A percentile compares a stretch with the other conserved stretches of the same genome.
Conservation (phyloP, 2,797 vertebrate genomes). For the Aythya fuligula region DNA sequence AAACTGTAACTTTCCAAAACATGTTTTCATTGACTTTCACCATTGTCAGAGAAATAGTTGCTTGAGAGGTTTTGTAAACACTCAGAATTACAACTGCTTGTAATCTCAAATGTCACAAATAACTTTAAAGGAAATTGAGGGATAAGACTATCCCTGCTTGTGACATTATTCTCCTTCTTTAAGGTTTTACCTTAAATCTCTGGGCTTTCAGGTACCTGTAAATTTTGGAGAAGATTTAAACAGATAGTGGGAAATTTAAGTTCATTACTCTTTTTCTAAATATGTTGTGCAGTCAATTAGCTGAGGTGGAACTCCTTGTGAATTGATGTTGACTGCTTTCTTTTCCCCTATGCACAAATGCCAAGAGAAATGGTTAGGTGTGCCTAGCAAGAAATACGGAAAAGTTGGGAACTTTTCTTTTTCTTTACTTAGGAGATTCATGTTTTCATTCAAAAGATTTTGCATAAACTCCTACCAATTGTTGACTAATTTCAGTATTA, state of each 20-base stretch:
- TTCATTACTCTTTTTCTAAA: not conserved
- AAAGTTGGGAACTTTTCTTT: not conserved
- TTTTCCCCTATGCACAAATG: not conserved
- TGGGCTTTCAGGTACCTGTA: not conserved
- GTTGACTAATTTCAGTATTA: not conserved
- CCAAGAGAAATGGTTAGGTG: not conserved
- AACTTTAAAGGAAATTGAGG: not conserved
- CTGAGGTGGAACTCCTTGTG: not conserved
- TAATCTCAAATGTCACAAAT: not conserved
- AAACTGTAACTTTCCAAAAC: not conserved
- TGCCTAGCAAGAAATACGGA: not conserved
- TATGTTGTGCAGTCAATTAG: not conserved
- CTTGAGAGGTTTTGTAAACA: not conserved
- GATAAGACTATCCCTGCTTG: not conserved
- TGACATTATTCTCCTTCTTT: not conserved
- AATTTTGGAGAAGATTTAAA: not conserved
- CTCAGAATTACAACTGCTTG: not conserved
- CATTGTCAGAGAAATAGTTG: not conserved
- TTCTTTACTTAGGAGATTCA: not conserved
- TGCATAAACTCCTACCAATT: not conserved
- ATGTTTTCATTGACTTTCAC: not conserved
- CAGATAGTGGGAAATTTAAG: not conserved
- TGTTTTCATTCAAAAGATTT: not conserved
- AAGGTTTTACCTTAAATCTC: not conserved
- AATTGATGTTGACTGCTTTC: not conserved